A percentile compares a stretch with the other conserved stretches of the same genome.
phyloP scores from a whole-genome alignment of 2,888 invertebrate genomes.

The Trichopria drosophilae region DNA sequence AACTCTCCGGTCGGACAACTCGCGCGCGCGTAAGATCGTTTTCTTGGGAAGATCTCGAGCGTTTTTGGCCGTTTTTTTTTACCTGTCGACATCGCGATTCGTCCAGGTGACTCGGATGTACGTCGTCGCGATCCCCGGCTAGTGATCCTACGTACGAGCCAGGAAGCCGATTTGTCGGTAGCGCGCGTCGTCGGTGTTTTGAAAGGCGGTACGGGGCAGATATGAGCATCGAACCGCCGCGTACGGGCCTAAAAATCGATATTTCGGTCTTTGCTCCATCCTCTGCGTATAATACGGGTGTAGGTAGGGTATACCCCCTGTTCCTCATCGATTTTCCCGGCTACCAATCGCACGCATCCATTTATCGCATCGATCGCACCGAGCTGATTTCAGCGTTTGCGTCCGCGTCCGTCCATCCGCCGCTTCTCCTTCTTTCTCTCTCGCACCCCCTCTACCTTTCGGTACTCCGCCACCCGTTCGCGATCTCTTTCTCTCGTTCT shows the following conservation, averaged over 20 bases:
- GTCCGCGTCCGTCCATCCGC: slow-evolving; percentile 49
- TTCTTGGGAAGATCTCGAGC: no score
- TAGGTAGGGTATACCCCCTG: slow-evolving; percentile 35
- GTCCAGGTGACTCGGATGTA: background rate
- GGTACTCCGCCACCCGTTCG: slow-evolving; percentile 39
- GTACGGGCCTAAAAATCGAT: slow-evolving; percentile 74
- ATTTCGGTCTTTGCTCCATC: slow-evolving; percentile 70
- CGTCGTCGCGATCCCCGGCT: slow-evolving; percentile 15
- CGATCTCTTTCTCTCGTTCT: slow-evolving; percentile 12
- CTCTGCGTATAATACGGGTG: slow-evolving; percentile 51
- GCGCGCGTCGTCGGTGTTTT: slow-evolving; percentile 32
- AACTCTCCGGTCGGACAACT: no score
- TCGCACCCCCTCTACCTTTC: background rate
- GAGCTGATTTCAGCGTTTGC: slow-evolving; percentile 57
- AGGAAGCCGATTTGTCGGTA: background rate
- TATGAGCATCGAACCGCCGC: slow-evolving; percentile 60
- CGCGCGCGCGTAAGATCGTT: no score
- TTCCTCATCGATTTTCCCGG: slow-evolving; percentile 57
- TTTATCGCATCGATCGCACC: slow-evolving; percentile 75
- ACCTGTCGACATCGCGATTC: slow-evolving; percentile 7
- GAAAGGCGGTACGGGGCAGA: slow-evolving; percentile 42
- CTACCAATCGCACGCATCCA: slow-evolving; percentile 73
- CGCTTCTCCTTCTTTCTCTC: slow-evolving; percentile 26
- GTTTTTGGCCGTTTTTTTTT: background rate
- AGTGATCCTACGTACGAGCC: no score